Base-by-base conservation (phyloP, 2,888 invertebrate genomes). In the Melikaiella ostensackeni region DNA sequence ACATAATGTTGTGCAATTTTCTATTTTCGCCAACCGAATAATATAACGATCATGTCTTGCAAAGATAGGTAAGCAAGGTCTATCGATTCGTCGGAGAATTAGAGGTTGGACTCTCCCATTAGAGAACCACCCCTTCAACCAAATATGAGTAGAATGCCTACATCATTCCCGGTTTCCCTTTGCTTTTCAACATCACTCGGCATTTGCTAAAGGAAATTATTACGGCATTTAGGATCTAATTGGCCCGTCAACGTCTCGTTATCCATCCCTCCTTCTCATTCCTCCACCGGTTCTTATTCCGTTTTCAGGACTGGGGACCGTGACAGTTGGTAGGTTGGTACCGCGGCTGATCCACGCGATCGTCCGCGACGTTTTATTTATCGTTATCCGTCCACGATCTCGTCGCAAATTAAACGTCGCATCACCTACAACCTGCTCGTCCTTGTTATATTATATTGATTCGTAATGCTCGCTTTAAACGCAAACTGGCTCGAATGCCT, bases 171-270 rank as follows among this genome's bases (percentile, higher is more conserved):
- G 63, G 70, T 75, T 64, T 61, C 50, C 11, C 30, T 77, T 24
- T 33, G 35, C 24, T 70, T 30, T 64, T 70, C 57, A 77, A 76
- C 61, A 76, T 79, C 70, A 70, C 79, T 55, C 77, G 76, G 70
- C 77, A 77, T 81, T 78, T 81, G 63, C 76, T 80, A 81, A 70
- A 81, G 77, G 80, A 81, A 87, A 86, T 86, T 85, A 87, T 88
- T 85, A 83, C 83, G 82, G 81, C 84, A 84, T 87, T 88, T 88
- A 88, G 87, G 86, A 88, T 85, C 88, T 90, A 90, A 91, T 90
- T 91, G 88, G 89, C 83, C 86, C 87, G 89, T 90, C 89, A 89
- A 86, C 87, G 88, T 88, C 88, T 89, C 87, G 89, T 89, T 90
- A 88, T 86, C 85, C 84, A 81, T 84, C 76, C 81, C 78, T 70